Base-by-base conservation (phyloP, 2,113 vertebrate genomes). In the Bolborhynchus lineola region DNA sequence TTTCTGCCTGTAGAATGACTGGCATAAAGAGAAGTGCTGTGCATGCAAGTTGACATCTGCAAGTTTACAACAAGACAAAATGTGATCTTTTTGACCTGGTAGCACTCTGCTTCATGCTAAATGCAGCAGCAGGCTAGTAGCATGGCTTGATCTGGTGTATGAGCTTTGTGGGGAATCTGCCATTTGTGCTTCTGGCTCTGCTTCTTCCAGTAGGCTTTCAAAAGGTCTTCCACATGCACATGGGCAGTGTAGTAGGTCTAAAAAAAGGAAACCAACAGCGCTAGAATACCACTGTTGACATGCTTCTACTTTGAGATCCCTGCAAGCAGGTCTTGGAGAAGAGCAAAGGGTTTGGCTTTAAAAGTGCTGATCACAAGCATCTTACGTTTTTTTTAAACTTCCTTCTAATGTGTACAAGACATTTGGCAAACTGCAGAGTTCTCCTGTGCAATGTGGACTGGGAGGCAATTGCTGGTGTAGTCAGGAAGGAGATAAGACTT, bases 261-360 rank as follows among this genome's bases (percentile, higher is more conserved):
- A 69, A 31, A 2, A 69, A 67, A 7, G 13, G 4, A 4, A 19
- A 11, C 2, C 16, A 55, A 13, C 13, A 1, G 1, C 0, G 0
- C 42, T 37, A 29, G 39, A 93, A 69, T 47, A 47, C 9, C 16
- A 37, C 24, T 5, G 1, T 21, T 53, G 9, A 31, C 31, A 12
- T 9, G 13, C 7, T 71, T 57, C 37, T 79, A 16, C 52, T 85
- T 70, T 69, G 59, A 65, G 20, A 62, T 13, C 13, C 12, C 35
- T 64, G 14, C 9, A 77, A 59, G 41, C 31, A 64, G 12, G 18
- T 46, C 35, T 63, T 55, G 55, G 59, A 59, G 16, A 74, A 55
- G 41, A 82, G 44, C 7, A 49, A 82, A 82, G n/a, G 3, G 15
- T 70, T 64, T 90, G 29, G 23, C 10, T 69, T 87, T 44, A 42